Evolutionary conservation across 2,797 vertebrate genomes (phyloP).

Genomic region (Peromyscus eremicus): DNA sequence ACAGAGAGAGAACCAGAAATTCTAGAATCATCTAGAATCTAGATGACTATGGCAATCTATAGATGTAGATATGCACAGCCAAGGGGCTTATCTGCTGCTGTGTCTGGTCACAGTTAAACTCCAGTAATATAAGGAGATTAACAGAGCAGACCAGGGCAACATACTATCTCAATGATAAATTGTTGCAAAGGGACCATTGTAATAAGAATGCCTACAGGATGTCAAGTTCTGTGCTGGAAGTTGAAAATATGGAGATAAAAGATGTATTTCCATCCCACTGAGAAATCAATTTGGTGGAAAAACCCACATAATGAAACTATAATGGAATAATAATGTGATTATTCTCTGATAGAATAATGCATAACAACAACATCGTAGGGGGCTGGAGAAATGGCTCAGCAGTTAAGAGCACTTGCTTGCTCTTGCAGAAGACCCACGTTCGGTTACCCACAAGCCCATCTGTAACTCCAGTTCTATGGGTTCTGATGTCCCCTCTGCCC

Average conservation of each 20-base stretch:
- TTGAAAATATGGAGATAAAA: background rate
- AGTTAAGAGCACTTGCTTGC: background rate
- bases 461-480: background rate
- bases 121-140: background rate
- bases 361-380: background rate
- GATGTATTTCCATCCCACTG: background rate
- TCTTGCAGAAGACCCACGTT: background rate
- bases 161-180: background rate
- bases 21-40: background rate
- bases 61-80: background rate
- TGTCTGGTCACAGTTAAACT: background rate
- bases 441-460: background rate
- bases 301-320: background rate
- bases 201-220: background rate
- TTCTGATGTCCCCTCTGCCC: background rate
- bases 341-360: background rate
- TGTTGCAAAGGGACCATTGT: background rate
- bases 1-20: background rate
- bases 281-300: slow-evolving; percentile 11
- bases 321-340: slow-evolving; percentile 7
- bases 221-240: background rate
- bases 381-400: background rate
- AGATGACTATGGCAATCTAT: background rate
- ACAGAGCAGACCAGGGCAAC: background rate
- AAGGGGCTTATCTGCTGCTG: background rate